Evolutionary conservation across 2,797 vertebrate genomes (phyloP), one percentile per base, ranked within the genome.

Genomic region (Sphaeramia orbicularis): DNA sequence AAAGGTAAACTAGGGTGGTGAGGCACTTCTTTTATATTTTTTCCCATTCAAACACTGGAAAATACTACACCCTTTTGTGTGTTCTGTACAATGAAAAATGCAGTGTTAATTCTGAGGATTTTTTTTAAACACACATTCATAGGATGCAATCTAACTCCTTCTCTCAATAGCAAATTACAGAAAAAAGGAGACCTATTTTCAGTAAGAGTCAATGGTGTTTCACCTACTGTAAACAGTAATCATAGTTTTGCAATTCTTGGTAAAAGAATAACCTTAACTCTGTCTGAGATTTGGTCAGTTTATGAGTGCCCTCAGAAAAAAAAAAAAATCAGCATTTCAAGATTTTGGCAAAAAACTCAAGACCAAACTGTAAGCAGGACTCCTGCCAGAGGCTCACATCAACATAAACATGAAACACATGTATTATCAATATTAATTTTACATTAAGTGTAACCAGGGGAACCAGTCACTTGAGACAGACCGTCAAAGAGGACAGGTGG

Each of bases 401-500:
- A 24, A 1, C 9, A 38, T 11, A 10, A 10, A 35, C 7, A 35
- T 6, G n/a, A 24, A 45, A 32, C 9, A 47, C 18, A 13, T 7
- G 38, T 7, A 1, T 54, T 21, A 36, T 51, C n/a, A 27, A 11
- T 35, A n/a, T 21, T 54, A 27, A 47, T 49, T 3, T 19, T 9
- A 38, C 24, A 49, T 7, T 51, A 35, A 41, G 48, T 11, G 4
- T 14, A 64, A 59, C 7, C n/a, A 43, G 8, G 61, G 10, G 30
- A 48, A 47, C 36, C 4, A 1, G 32, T 16, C 57, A 55, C 27
- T 44, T 12, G 43, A 61, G 65, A 78, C 18, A 68, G 35, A 44
- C 40, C 45, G 62, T 72, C 58, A 74, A 55, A 76, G 52, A 78
- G 53, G 80, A 82, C 74, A 75, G 78, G 36, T 41, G 57, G 70